Percentiles rank a stretch among this genome's conserved stretches.
Evolutionary conservation across 2,888 invertebrate genomes (phyloP).

Genomic region (Limnephilus marmoratus): DNA sequence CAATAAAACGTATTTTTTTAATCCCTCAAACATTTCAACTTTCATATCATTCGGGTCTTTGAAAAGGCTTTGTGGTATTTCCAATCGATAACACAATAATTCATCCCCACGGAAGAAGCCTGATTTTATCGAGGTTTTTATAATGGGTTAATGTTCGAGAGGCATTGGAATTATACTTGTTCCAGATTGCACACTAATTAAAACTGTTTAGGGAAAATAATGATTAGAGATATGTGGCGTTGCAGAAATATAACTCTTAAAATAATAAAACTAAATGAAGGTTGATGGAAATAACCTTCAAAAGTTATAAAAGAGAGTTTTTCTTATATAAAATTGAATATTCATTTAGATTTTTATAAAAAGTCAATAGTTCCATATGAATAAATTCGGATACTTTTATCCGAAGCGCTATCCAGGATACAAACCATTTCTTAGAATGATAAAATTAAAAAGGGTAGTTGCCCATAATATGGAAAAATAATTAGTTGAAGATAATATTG

Average conservation of each 20-base stretch:
- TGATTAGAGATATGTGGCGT: background rate
- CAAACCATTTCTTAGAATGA: too few relatives aligned
- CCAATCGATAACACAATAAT: slow-evolving; percentile 44
- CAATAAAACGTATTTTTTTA: slow-evolving; percentile 40
- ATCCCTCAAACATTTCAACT: slow-evolving; percentile 43
- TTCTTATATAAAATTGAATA: too few relatives aligned
- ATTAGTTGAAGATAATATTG: too few relatives aligned
- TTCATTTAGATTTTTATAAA: too few relatives aligned
- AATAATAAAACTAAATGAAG: too few relatives aligned
- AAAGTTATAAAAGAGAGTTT: too few relatives aligned
- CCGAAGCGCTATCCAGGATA: too few relatives aligned
- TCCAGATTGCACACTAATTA: background rate
- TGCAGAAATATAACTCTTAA: background rate
- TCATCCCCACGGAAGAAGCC: slow-evolving; percentile 25
- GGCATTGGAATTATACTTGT: background rate
- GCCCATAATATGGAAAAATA: too few relatives aligned
- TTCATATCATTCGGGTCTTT: slow-evolving; percentile 39
- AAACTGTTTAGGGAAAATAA: background rate
- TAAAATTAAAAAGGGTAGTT: too few relatives aligned
- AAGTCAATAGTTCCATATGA: too few relatives aligned
- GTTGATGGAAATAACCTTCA: too few relatives aligned
- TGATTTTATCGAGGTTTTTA: slow-evolving; percentile 28
- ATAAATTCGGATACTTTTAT: too few relatives aligned
- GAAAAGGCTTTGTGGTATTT: slow-evolving; percentile 44
- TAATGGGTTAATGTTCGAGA: background rate